Evolutionary conservation across 1,140 invertebrate genomes (phyloP), one percentile per base, ranked within the genome.

Genomic region (Caenorhabditis tropicalis): DNA sequence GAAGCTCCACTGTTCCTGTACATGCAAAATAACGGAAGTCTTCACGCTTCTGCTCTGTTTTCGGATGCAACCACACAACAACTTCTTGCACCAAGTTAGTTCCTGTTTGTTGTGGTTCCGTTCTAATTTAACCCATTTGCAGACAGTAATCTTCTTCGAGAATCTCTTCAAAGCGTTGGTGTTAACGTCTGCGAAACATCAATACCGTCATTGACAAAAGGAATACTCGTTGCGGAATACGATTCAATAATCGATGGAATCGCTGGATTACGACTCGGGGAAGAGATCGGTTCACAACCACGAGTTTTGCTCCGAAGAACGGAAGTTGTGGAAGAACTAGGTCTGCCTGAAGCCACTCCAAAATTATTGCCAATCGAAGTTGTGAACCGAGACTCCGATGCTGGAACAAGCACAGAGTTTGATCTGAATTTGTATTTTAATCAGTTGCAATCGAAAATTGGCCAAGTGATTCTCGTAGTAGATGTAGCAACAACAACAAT

Each of bases 401-500:
- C 19, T 46, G 24, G 79, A 83, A 81, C 48, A 12, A 81, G 51
- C 46, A 81, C 12, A n/a, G 33, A 58, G 19, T 90, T 91, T 65
- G 87, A 90, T 39, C 29, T 70, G 19, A 65, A 84, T 12, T 31
- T 19, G 12, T 90, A 89, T 83, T 90, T 88, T 46, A n/a, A 70
- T 1, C 29, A 33, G 12, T 60, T 98, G 15, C 93, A 93, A 85
- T 95, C 95, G 0, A 93, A 93, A 81, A 90, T 98, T 24, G 96
- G 96, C 9, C 94, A 95, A 27, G 92, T 96, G 39, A 93, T 97
- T 0, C 94, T 98, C 82, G 96, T 95, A 92, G 93, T 94, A 31
- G 95, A 96, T 84, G 93, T 96, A 31, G 92, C 96, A 82, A 93
- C 94, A 21, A 94, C 94, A 4, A 95, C 96, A 0, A 95, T 95